phyloP scores from a whole-genome alignment of 2,888 invertebrate species.

The Andrena haemorrhoa region DNA sequence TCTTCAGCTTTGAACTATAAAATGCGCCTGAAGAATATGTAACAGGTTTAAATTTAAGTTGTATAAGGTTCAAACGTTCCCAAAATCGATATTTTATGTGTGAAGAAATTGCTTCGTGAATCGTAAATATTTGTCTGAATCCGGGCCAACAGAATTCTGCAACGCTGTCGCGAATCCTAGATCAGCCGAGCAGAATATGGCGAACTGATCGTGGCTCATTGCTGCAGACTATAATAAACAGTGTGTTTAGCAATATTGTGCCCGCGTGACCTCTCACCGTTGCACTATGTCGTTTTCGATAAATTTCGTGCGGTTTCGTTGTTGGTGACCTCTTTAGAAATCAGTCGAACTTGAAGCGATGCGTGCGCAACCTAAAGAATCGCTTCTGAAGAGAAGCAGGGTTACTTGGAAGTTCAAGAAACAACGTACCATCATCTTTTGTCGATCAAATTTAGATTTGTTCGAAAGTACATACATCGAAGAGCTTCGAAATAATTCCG shows the following conservation, averaged over 20 bases:
- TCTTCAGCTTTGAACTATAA: no score
- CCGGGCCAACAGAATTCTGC: conserved; percentile 47
- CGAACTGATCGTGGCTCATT: conserved; percentile 35
- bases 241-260: conserved; percentile 42
- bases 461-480: no score
- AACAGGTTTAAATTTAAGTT: no score
- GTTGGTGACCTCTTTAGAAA: not conserved
- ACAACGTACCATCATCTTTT: no score
- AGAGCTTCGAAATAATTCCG: no score
- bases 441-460: no score
- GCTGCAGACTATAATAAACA: conserved; percentile 39
- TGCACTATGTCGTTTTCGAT: not conserved
- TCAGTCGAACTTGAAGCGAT: not conserved
- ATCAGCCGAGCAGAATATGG: conserved; percentile 43
- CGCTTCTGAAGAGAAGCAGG: no score
- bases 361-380: not conserved
- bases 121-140: conserved; percentile 53
- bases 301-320: not conserved
- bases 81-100: no score
- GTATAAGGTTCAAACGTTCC: no score
- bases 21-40: no score
- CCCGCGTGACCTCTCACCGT: not conserved
- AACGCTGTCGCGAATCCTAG: conserved; percentile 39
- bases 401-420: no score
- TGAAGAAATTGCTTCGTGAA: not conserved